Percentiles rank a stretch among this genome's conserved stretches.
Conservation (phyloP, 1,140 invertebrate genomes). For the Monochamus saltuarius region DNA sequence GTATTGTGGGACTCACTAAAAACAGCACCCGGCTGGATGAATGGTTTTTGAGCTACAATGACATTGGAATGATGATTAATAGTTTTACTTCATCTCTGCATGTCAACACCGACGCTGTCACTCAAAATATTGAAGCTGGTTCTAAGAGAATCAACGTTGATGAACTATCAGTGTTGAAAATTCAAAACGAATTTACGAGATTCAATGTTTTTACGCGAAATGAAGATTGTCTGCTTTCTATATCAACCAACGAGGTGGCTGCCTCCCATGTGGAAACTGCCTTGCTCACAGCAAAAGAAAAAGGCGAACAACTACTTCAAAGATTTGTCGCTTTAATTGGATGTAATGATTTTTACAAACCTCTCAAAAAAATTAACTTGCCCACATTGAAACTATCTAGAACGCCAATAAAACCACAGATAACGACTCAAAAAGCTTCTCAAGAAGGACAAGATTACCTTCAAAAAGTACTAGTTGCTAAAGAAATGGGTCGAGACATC, state of each 20-base stretch:
- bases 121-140: conserved; percentile 4
- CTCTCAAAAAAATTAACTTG: too few species aligned
- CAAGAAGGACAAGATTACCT: too few species aligned
- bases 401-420: background rate
- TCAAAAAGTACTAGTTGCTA: background rate
- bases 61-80: background rate
- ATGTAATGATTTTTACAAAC: too few species aligned
- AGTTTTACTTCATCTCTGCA: background rate
- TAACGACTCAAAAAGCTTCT: background rate
- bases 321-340: background rate
- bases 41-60: conserved; percentile 1
- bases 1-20: conserved; percentile 11
- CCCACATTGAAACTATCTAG: too few species aligned
- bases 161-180: background rate
- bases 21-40: conserved; percentile 16
- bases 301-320: background rate
- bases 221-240: background rate
- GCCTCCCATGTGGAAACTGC: too few species aligned
- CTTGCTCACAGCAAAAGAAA: background rate
- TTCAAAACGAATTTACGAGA: background rate
- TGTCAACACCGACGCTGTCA: background rate
- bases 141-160: background rate
- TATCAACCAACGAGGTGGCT: background rate
- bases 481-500: conserved; percentile 3
- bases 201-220: background rate